Conservation (phyloP, 2,797 vertebrate species). For the Scolopax rusticola region DNA sequence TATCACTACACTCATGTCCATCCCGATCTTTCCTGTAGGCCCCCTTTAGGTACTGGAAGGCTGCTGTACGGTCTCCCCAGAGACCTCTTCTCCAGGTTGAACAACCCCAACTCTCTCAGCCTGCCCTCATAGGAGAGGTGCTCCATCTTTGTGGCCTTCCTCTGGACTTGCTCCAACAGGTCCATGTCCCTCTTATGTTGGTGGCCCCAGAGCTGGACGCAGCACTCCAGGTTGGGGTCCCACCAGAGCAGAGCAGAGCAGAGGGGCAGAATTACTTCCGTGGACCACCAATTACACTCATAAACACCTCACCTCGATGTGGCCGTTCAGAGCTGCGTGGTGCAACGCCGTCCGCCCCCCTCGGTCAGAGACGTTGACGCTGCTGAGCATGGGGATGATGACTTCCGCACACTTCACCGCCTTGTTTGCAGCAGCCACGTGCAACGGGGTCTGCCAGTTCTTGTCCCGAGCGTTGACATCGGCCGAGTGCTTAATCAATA, state of each 20-base stretch:
- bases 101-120: not conserved
- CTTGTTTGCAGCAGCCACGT: constrained; percentile 93
- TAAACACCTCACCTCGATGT: constrained; percentile 85
- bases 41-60: not conserved
- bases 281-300: fast-evolving
- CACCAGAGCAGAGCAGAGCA: not conserved
- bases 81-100: not conserved
- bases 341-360: constrained; percentile 94
- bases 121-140: not conserved
- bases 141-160: not conserved
- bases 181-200: not conserved
- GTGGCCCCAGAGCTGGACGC: not conserved
- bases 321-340: constrained; percentile 94
- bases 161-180: not conserved
- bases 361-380: constrained; percentile 95
- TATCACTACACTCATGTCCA: not conserved
- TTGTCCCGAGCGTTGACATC: constrained; percentile 97
- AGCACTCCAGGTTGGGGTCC: not conserved
- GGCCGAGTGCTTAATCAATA: constrained; percentile 94
- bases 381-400: constrained; percentile 93
- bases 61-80: not conserved
- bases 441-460: constrained; percentile 98
- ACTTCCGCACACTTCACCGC: constrained; percentile 92
- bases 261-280: not conserved
- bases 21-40: not conserved